A percentile compares a stretch with the other conserved stretches of the same genome.
These are phyloP conservation scores for Propithecus coquereli DNA, from an alignment of 2,113 vertebrate species.

Conservation along the genomic window DNA sequence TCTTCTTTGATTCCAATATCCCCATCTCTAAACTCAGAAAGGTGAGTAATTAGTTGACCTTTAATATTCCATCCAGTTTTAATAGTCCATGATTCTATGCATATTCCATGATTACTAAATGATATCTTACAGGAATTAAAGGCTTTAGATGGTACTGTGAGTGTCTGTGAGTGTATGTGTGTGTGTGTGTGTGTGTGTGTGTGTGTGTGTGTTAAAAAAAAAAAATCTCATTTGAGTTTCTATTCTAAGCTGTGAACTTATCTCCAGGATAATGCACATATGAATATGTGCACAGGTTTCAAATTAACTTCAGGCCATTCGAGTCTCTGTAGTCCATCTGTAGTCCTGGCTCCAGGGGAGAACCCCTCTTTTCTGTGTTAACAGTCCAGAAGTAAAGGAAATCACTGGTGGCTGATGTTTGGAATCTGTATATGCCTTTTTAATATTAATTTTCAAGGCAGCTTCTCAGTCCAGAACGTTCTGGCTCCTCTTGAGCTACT, in stretches of 20 bases:
- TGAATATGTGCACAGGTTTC: background rate
- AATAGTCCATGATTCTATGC: background rate
- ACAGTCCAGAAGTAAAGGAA: background rate
- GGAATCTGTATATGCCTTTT: background rate
- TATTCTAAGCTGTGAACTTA: background rate
- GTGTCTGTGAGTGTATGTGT: no score
- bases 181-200: background rate
- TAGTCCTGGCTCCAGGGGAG: background rate
- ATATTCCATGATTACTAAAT: background rate
- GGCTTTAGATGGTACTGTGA: background rate
- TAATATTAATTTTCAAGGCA: background rate
- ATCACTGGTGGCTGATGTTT: background rate
- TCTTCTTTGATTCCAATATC: background rate
- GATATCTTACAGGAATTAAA: background rate
- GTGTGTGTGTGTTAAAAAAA: no score
- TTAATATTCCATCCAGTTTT: background rate
- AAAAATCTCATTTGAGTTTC: background rate
- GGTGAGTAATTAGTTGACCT: background rate
- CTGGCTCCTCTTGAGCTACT: background rate
- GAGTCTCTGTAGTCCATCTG: no score
- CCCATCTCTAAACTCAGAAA: background rate
- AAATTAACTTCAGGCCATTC: background rate
- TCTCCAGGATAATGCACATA: no score
- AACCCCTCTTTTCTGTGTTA: accelerated
- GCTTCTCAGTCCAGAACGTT: background rate